A percentile compares a stretch with the other conserved stretches of the same genome.
phyloP scores from a whole-genome alignment of 2,113 vertebrate species.

The Xenopus borealis region DNA sequence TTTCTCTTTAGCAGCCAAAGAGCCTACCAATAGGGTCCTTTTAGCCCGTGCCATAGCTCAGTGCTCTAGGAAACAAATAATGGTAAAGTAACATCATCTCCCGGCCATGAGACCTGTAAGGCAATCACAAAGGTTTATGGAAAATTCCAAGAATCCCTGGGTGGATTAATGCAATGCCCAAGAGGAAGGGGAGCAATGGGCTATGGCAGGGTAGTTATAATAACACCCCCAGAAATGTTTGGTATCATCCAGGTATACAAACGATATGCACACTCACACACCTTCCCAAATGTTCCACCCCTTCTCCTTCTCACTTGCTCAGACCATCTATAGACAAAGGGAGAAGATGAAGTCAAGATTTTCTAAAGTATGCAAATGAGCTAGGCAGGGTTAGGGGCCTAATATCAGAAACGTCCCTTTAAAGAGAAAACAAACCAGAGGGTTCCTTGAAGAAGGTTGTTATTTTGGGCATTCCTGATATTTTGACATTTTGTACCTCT shows the following conservation, averaged over 20 bases:
- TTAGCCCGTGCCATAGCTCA: too few relatives aligned
- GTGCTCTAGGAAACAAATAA: too few relatives aligned
- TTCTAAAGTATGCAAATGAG: too few relatives aligned
- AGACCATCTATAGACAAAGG: constrained; percentile 15
- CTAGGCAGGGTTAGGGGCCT: too few relatives aligned
- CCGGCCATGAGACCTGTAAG: not conserved
- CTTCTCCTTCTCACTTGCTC: constrained; percentile 30
- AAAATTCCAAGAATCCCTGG: not conserved
- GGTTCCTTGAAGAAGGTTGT: too few relatives aligned
- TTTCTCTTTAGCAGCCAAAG: too few relatives aligned
- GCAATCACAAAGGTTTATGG: not conserved
- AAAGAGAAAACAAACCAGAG: too few relatives aligned
- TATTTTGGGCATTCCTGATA: too few relatives aligned
- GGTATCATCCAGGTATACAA: not conserved
- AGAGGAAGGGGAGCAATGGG: not conserved
- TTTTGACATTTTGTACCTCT: too few relatives aligned
- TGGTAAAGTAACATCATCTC: not conserved
- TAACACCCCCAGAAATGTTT: not conserved
- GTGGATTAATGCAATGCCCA: not conserved
- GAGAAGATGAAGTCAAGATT: too few relatives aligned
- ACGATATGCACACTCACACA: constrained; percentile 14
- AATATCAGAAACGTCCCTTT: too few relatives aligned
- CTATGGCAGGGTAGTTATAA: not conserved
- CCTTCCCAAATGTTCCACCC: constrained; percentile 8
- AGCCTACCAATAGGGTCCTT: too few relatives aligned